Conservation (phyloP, 2,888 invertebrate species). For the Tenthredo livida region DNA sequence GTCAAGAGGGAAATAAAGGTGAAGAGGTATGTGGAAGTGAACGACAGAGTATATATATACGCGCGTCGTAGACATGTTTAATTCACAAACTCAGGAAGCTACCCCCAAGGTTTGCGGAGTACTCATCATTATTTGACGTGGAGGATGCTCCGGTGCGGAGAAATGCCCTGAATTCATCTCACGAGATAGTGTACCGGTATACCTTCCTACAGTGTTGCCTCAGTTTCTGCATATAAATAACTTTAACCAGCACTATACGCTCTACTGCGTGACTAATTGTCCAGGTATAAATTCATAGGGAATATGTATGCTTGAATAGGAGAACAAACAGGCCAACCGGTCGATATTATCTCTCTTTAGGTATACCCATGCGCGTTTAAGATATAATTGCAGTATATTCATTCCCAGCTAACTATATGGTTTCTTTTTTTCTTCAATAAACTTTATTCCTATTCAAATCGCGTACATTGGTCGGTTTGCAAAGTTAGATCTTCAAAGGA, state of each 20-base stretch:
- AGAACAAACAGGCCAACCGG: neutral
- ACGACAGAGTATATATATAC: conserved; percentile 12
- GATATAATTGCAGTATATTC: neutral
- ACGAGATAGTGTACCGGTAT: neutral
- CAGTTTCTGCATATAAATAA: conserved; percentile 40
- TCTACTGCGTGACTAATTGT: conserved; percentile 27
- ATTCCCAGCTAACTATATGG: neutral
- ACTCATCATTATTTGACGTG: conserved; percentile 50
- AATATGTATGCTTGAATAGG: neutral
- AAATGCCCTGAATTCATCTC: conserved; percentile 37
- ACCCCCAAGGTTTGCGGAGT: conserved; percentile 15
- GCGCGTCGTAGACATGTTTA: conserved; percentile 43
- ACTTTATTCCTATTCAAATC: neutral
- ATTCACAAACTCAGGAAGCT: conserved; percentile 47
- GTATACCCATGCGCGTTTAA: neutral
- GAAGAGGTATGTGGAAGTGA: conserved; percentile 20
- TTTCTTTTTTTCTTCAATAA: neutral
- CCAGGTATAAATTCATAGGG: neutral
- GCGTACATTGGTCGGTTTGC: neutral
- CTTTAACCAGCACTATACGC: neutral
- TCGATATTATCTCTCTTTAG: neutral
- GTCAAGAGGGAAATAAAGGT: neutral
- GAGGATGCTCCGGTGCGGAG: conserved; percentile 22
- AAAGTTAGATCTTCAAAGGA: neutral
- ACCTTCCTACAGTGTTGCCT: neutral